A percentile compares a stretch with the other conserved stretches of the same genome.
Evolutionary conservation across 2,888 invertebrate genomes (phyloP).

Genomic region (Rhagonycha fulva): DNA sequence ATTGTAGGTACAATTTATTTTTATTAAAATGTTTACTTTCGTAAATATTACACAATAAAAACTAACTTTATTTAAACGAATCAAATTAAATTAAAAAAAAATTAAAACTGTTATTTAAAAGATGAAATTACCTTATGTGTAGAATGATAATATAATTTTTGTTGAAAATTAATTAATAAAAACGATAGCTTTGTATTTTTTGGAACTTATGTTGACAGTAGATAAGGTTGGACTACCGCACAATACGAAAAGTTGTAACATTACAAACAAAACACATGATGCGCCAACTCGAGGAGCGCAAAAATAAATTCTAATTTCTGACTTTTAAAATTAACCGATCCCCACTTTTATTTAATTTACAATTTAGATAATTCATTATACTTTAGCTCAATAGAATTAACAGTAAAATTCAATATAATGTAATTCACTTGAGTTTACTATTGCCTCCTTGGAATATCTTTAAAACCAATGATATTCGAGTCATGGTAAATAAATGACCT

Average conservation of each 20-base stretch:
- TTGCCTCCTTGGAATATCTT: no score
- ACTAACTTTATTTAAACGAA: no score
- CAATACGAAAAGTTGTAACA: background rate
- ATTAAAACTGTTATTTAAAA: background rate
- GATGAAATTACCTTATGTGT: background rate
- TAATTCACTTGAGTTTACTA: no score
- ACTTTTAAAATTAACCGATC: conserved; percentile 24
- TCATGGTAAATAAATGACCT: no score
- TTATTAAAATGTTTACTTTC: no score
- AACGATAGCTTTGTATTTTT: background rate
- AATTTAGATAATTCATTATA: background rate
- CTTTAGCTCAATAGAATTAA: background rate
- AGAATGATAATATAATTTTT: background rate
- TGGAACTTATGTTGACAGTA: background rate
- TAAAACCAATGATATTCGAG: no score
- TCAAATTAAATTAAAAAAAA: background rate
- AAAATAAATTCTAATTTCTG: conserved; percentile 9
- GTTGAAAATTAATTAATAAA: background rate
- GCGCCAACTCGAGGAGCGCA: conserved; percentile 13
- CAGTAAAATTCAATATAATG: background rate
- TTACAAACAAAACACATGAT: conserved; percentile 7
- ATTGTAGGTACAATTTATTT: no score
- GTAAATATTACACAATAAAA: no score
- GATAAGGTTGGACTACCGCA: background rate
- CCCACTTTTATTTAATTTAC: background rate